Evolutionary conservation across 2,888 invertebrate species (phyloP).

Genomic region (Microplitis deprimator): DNA sequence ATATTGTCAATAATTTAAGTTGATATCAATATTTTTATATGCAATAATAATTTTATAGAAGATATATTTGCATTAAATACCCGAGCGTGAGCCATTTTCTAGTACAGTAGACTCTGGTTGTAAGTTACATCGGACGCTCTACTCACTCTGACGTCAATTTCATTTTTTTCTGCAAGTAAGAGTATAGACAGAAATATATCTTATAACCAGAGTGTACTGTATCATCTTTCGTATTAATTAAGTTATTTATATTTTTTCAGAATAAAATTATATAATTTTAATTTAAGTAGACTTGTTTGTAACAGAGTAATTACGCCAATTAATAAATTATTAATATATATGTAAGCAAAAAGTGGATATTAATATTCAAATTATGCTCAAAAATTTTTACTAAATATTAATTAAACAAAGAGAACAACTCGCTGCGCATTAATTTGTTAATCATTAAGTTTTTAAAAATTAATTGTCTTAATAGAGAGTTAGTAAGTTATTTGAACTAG

Average conservation of each 20-base stretch:
- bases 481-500: not conserved
- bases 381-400: not conserved
- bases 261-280: not conserved
- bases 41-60: too few relatives aligned
- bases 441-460: not conserved
- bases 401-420: not conserved
- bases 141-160: too few relatives aligned
- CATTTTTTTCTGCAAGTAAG: too few relatives aligned
- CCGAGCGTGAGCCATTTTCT: too few relatives aligned
- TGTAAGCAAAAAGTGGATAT: not conserved
- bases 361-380: not conserved
- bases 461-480: not conserved
- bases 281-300: not conserved
- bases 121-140: too few relatives aligned
- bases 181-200: too few relatives aligned
- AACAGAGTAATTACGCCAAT: not conserved
- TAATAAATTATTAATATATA: not conserved
- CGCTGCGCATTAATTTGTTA: not conserved
- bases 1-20: too few relatives aligned
- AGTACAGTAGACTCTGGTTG: too few relatives aligned
- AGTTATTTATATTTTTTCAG: not conserved
- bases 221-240: too few relatives aligned
- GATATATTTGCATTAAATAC: too few relatives aligned
- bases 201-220: too few relatives aligned
- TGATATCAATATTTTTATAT: too few relatives aligned